phyloP scores from a whole-genome alignment of 2,888 invertebrate species.

The Pseudoips prasinana region DNA sequence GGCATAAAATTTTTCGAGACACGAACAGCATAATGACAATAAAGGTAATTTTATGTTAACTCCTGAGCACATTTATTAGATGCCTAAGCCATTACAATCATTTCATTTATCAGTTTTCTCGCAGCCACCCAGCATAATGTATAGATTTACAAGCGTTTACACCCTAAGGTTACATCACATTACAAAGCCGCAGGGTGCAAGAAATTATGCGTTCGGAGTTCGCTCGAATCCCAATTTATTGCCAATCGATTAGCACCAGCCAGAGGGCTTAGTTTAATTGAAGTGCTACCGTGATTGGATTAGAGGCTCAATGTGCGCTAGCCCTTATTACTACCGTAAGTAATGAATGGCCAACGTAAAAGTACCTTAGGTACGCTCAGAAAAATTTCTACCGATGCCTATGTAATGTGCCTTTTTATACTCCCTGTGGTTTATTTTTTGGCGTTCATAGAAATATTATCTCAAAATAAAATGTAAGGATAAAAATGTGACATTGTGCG shows the following conservation, averaged over 20 bases:
- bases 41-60: too few species aligned
- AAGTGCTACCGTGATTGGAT: slow-evolving; percentile 68
- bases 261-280: slow-evolving; percentile 67
- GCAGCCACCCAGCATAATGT: slow-evolving; percentile 19
- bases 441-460: too few species aligned
- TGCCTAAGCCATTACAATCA: neutral
- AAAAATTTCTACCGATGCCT: slow-evolving; percentile 15
- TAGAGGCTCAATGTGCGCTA: slow-evolving; percentile 43
- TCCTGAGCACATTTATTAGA: neutral
- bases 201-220: slow-evolving; percentile 52
- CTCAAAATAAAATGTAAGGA: too few species aligned
- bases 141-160: slow-evolving; percentile 28
- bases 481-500: neutral
- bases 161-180: slow-evolving; percentile 31
- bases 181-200: slow-evolving; percentile 48
- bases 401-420: slow-evolving; percentile 15
- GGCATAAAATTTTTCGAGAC: too few species aligned
- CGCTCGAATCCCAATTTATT: slow-evolving; percentile 59
- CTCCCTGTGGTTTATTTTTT: slow-evolving; percentile 1
- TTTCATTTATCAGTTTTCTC: slow-evolving; percentile 16
- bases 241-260: slow-evolving; percentile 68
- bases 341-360: slow-evolving; percentile 45
- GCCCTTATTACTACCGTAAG: slow-evolving; percentile 41
- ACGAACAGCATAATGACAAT: too few species aligned
- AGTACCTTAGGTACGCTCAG: slow-evolving; percentile 26